A percentile compares a stretch with the other conserved stretches of the same genome.
Conservation (phyloP, 2,113 vertebrate genomes). For the Nothobranchius kuhntae region DNA sequence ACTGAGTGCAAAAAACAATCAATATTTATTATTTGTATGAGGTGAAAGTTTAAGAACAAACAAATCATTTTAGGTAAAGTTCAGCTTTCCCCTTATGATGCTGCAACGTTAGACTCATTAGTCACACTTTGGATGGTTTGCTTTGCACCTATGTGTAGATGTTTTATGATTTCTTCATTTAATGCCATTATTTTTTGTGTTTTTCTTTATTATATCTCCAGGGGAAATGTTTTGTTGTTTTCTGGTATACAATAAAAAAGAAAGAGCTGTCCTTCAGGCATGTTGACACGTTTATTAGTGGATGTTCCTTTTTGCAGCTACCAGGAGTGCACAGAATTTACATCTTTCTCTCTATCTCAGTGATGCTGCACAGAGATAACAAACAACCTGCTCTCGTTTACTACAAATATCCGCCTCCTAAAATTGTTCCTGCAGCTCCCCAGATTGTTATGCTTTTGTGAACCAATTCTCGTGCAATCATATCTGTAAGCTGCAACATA, state of each 20-base stretch:
- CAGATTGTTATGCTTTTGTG: conserved; percentile 23
- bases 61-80: conserved; percentile 29
- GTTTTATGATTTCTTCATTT: not conserved
- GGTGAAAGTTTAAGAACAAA: conserved; percentile 21
- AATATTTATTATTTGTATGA: conserved; percentile 25
- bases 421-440: conserved; percentile 15
- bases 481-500: too few relatives aligned
- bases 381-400: conserved; percentile 51
- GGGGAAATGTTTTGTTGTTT: conserved; percentile 5
- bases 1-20: not conserved
- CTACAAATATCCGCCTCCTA: conserved; percentile 16
- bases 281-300: conserved; percentile 26
- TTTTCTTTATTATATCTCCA: not conserved
- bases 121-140: not conserved
- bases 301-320: conserved; percentile 14
- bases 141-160: not conserved
- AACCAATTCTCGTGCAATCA: not conserved
- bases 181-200: not conserved
- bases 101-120: not conserved
- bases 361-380: conserved; percentile 60
- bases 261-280: conserved; percentile 8
- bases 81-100: conserved; percentile 14
- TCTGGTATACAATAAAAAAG: conserved; percentile 16
- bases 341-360: conserved; percentile 38
- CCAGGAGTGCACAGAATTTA: conserved; percentile 21